These are phyloP conservation scores for Hoplodrina ambigua DNA, from an alignment of 2,888 invertebrate species.

Conservation along the genomic window DNA sequence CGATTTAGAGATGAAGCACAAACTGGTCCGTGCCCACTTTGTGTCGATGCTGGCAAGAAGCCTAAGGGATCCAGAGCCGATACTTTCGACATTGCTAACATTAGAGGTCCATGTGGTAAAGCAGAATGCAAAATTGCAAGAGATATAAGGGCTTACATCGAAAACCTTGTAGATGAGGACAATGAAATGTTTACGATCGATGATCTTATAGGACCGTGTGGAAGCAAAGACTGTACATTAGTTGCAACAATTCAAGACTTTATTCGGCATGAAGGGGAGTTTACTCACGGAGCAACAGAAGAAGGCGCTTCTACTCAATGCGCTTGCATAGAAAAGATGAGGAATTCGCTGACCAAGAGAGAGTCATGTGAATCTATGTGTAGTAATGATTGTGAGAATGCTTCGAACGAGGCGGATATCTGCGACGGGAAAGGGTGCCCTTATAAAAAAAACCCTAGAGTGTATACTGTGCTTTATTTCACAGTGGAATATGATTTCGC, in stretches of 20 bases:
- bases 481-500: slow-evolving; percentile 82
- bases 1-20: slow-evolving; percentile 79
- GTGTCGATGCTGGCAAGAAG: slow-evolving; percentile 75
- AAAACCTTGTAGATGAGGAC: slow-evolving; percentile 84
- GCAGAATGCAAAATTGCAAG: slow-evolving; percentile 85
- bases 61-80: slow-evolving; percentile 60
- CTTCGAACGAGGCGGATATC: slow-evolving; percentile 67
- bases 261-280: slow-evolving; percentile 80
- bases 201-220: slow-evolving; percentile 84
- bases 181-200: slow-evolving; percentile 77
- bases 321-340: slow-evolving; percentile 82
- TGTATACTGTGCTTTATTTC: slow-evolving; percentile 84
- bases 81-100: slow-evolving; percentile 83
- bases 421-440: slow-evolving; percentile 80
- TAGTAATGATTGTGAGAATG: slow-evolving; percentile 76
- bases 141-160: slow-evolving; percentile 82
- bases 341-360: slow-evolving; percentile 72
- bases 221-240: slow-evolving; percentile 82
- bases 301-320: slow-evolving; percentile 85
- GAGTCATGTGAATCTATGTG: slow-evolving; percentile 75
- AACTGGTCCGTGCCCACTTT: slow-evolving; percentile 80
- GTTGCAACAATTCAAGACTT: slow-evolving; percentile 83
- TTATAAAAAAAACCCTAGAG: slow-evolving; percentile 63
- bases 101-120: slow-evolving; percentile 85
- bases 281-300: slow-evolving; percentile 69